Evolutionary conservation across 2,888 invertebrate genomes (phyloP).

Genomic region (Dicyrtomina minuta): DNA sequence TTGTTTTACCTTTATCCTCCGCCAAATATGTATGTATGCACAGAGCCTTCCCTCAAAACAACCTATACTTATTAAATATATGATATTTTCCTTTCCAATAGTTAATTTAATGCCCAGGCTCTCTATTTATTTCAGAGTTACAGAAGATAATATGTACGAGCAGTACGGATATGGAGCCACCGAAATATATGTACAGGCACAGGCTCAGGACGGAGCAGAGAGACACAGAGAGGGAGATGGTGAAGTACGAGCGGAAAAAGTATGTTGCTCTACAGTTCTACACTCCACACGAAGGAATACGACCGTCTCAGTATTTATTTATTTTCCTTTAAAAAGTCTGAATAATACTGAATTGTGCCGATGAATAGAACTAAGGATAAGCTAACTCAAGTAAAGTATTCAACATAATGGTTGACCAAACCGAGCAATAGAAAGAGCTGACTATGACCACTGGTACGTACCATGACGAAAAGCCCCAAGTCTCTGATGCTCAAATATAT

Average conservation of each 20-base stretch:
- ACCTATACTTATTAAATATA: conserved; percentile 29
- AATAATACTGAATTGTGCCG: conserved; percentile 33
- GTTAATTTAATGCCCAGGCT: no score
- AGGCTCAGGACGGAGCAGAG: neutral
- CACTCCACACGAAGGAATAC: conserved; percentile 11
- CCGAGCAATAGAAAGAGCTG: conserved; percentile 22
- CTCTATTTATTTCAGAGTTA: no score
- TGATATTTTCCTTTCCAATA: conserved; percentile 9
- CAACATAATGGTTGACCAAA: conserved; percentile 29
- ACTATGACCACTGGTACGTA: conserved; percentile 14
- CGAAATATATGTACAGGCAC: no score
- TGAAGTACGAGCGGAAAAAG: no score
- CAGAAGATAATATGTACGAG: no score
- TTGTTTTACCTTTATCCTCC: conserved; percentile 31
- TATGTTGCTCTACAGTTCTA: conserved; percentile 11
- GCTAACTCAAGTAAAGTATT: conserved; percentile 32
- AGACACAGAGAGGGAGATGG: conserved; percentile 17
- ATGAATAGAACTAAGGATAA: conserved; percentile 29
- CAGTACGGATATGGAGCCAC: no score
- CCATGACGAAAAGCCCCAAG: conserved; percentile 24
- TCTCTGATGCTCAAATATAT: no score
- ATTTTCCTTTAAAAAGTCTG: conserved; percentile 32
- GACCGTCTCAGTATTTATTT: conserved; percentile 28
- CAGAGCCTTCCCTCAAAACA: conserved; percentile 29
- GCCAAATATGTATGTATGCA: conserved; percentile 23